These are phyloP conservation scores for Amphipyra tragopoginis DNA, from an alignment of 2,888 invertebrate genomes.

Conservation along the genomic window DNA sequence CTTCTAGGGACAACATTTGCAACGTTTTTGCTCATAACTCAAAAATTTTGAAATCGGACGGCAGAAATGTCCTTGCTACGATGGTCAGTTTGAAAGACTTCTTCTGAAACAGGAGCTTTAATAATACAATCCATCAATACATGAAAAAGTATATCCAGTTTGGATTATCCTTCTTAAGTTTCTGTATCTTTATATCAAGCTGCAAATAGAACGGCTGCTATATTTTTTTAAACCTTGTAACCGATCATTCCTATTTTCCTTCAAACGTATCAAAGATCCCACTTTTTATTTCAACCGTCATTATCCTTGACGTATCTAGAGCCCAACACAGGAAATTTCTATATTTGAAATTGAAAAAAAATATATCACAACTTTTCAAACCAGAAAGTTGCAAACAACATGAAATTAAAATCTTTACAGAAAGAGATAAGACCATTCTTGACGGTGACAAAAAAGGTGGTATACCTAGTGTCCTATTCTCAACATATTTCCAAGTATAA, in stretches of 20 bases:
- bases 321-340: slow-evolving; percentile 40
- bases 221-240: slow-evolving; percentile 26
- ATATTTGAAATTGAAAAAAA: slow-evolving; percentile 40
- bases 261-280: slow-evolving; percentile 34
- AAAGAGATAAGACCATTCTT: slow-evolving; percentile 44
- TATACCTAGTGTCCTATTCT: slow-evolving; percentile 55
- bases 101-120: too few species aligned
- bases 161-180: too few species aligned
- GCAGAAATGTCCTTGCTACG: too few species aligned
- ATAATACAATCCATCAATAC: too few species aligned
- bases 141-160: too few species aligned
- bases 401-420: slow-evolving; percentile 58
- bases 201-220: slow-evolving; percentile 33
- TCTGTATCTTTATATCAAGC: slow-evolving; percentile 34
- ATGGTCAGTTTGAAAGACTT: too few species aligned
- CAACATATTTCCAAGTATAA: slow-evolving; percentile 73
- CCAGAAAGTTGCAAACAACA: slow-evolving; percentile 26
- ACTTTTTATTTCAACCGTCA: slow-evolving; percentile 39
- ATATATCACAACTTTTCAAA: slow-evolving; percentile 46
- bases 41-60: too few species aligned
- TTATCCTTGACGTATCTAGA: slow-evolving; percentile 39
- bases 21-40: too few species aligned
- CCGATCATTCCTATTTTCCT: slow-evolving; percentile 39
- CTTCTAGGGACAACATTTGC: too few species aligned
- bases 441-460: slow-evolving; percentile 44